These are phyloP conservation scores for Campylomormyrus numenius DNA, from an alignment of 2,113 vertebrate genomes.

Conservation along the genomic window DNA sequence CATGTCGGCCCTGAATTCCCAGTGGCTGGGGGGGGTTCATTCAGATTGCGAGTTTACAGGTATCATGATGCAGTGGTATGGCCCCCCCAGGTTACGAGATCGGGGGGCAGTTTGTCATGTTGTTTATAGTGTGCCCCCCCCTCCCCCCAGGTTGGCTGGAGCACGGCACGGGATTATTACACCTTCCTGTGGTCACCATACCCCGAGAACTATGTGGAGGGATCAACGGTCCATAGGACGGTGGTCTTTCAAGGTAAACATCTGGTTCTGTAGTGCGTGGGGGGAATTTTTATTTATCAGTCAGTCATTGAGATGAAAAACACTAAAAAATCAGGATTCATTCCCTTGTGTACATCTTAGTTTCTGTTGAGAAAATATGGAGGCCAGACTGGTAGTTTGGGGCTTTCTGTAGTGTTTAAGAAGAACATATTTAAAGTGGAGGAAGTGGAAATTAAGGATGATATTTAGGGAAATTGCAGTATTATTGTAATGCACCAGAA, in stretches of 20 bases:
- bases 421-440: not conserved
- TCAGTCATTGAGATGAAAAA: not conserved
- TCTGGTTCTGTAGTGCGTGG: not conserved
- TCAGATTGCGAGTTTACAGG: not conserved
- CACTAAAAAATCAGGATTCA: not conserved
- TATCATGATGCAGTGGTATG: not conserved
- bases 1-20: not conserved
- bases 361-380: not conserved
- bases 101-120: not conserved
- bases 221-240: slow-evolving; percentile 78
- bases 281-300: not conserved
- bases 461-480: not conserved
- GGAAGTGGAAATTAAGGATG: not conserved
- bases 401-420: not conserved
- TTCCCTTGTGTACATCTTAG: not conserved
- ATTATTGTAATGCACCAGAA: not conserved
- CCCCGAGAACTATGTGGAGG: slow-evolving; percentile 83
- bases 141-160: slow-evolving; percentile 87
- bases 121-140: not conserved
- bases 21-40: not conserved
- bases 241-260: slow-evolving; percentile 87
- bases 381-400: not conserved
- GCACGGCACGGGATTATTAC: slow-evolving; percentile 94
- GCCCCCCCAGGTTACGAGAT: not conserved
- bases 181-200: slow-evolving; percentile 95